phyloP scores from a whole-genome alignment of 2,888 invertebrate species.

The Lydus trimaculatus region DNA sequence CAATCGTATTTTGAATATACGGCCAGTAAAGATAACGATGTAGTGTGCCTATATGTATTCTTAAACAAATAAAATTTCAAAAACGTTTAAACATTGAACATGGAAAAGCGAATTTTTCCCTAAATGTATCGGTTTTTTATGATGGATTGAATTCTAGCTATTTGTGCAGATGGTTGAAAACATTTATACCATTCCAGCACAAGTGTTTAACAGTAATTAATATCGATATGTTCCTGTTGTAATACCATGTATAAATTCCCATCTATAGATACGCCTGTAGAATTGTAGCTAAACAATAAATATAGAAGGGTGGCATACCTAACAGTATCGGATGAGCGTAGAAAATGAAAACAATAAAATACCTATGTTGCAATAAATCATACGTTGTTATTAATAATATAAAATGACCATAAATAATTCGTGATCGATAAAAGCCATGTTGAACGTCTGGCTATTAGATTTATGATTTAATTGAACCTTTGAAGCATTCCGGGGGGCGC shows the following conservation, averaged over 20 bases:
- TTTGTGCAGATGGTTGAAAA: not conserved
- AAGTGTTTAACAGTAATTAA: constrained; percentile 2
- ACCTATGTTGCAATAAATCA: constrained; percentile 31
- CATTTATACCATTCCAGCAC: not conserved
- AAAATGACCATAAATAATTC: constrained; percentile 35
- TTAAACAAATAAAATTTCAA: not conserved
- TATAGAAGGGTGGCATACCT: constrained; percentile 4
- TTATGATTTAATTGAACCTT: constrained; percentile 35
- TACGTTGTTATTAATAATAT: constrained; percentile 33
- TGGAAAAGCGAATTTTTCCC: not conserved
- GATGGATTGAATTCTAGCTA: not conserved
- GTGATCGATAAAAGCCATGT: constrained; percentile 32
- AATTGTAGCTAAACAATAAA: constrained; percentile 22
- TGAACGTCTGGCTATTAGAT: constrained; percentile 33
- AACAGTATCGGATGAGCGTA: constrained; percentile 21
- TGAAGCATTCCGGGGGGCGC: constrained; percentile 23
- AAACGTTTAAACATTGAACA: not conserved
- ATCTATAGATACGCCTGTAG: constrained; percentile 10
- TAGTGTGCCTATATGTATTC: not conserved
- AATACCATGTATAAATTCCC: not conserved
- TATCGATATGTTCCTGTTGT: not conserved
- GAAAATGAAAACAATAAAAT: constrained; percentile 34
- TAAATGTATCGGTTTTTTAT: not conserved
- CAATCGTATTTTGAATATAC: not conserved
- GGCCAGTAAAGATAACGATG: not conserved